Conservation (phyloP, 1,140 invertebrate species). For the Camponotus floridanus region DNA sequence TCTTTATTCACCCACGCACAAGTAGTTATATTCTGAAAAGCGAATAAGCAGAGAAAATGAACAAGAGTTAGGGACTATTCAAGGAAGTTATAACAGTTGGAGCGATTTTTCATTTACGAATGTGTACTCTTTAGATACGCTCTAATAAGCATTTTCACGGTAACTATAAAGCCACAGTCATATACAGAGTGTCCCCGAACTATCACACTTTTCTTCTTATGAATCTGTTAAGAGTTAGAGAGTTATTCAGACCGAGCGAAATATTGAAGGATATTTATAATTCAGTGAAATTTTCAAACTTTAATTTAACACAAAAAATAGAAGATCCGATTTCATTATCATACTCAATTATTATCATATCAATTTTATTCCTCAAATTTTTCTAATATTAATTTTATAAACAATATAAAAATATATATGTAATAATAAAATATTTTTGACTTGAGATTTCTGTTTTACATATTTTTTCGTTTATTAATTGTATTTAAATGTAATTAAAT, state of each 20-base stretch:
- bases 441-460: background rate
- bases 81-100: constrained; percentile 5
- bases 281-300: background rate
- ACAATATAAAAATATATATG: too few species aligned
- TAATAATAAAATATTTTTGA: too few species aligned
- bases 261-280: background rate
- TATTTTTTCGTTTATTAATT: background rate
- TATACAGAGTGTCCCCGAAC: background rate
- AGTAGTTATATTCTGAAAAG: constrained; percentile 51
- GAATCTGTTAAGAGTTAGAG: background rate
- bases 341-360: background rate
- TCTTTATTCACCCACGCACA: constrained; percentile 60
- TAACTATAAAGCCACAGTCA: constrained; percentile 13
- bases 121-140: constrained; percentile 21
- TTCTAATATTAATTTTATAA: background rate
- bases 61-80: constrained; percentile 32
- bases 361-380: background rate
- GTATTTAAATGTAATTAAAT: background rate
- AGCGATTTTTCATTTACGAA: constrained; percentile 61
- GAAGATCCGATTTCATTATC: background rate
- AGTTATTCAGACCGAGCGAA: background rate
- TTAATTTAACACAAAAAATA: background rate
- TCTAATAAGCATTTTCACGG: constrained; percentile 47
- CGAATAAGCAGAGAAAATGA: constrained; percentile 6
- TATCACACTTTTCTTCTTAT: background rate